phyloP scores from a whole-genome alignment of 2,113 vertebrate species.

The Aviceda subcristata region DNA sequence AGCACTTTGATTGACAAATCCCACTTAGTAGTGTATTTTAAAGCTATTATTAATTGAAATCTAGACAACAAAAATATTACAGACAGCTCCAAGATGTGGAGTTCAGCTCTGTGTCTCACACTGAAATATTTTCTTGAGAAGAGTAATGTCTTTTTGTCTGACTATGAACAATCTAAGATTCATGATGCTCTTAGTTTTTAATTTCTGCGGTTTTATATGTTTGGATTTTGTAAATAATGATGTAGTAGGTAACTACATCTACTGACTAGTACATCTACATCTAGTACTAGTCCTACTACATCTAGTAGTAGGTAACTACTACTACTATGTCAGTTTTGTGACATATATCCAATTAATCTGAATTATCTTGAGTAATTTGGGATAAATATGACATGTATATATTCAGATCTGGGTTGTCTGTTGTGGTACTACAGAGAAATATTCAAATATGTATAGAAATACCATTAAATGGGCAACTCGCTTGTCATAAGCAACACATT shows the following conservation, averaged over 20 bases:
- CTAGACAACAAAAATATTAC: neutral
- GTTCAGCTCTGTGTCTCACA: neutral
- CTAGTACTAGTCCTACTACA: too few species aligned
- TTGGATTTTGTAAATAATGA: neutral
- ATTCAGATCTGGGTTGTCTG: neutral
- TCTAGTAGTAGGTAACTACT: neutral
- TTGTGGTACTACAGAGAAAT: neutral
- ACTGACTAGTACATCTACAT: too few species aligned
- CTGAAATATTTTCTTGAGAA: neutral
- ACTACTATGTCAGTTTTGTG: too few species aligned
- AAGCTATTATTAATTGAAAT: neutral
- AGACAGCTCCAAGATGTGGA: neutral
- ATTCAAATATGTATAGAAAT: neutral
- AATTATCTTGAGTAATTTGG: neutral
- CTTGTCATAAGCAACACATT: neutral
- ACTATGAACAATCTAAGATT: neutral
- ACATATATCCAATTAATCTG: neutral
- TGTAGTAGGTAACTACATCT: neutral
- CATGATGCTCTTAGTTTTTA: neutral
- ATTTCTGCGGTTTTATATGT: neutral
- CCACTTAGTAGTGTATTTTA: neutral
- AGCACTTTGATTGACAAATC: neutral
- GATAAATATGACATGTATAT: neutral
- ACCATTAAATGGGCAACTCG: neutral
- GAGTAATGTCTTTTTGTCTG: neutral